Conservation (phyloP, 2,888 invertebrate genomes). For the Monochamus alternatus region DNA sequence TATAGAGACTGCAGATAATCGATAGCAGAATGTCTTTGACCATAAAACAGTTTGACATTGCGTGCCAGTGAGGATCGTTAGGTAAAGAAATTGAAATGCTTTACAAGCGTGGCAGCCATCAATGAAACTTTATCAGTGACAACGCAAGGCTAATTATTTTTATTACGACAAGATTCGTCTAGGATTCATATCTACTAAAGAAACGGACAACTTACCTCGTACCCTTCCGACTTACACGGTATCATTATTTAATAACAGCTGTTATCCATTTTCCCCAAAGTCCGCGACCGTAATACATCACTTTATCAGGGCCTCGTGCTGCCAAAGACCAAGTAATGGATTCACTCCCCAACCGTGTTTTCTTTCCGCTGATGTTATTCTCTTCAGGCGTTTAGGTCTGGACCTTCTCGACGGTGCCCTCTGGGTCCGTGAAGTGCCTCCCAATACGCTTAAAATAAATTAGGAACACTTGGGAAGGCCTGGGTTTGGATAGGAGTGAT, state of each 20-base stretch:
- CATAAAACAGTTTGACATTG: too few species aligned
- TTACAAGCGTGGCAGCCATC: too few species aligned
- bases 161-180: too few species aligned
- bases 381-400: slow-evolving; percentile 1
- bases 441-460: slow-evolving; percentile 9
- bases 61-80: too few species aligned
- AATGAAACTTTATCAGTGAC: too few species aligned
- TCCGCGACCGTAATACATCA: slow-evolving; percentile 7
- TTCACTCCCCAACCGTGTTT: neutral
- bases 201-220: too few species aligned
- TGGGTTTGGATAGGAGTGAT: too few species aligned
- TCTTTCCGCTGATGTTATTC: neutral
- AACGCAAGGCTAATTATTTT: too few species aligned
- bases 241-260: slow-evolving; percentile 13
- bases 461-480: neutral
- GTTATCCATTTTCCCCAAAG: slow-evolving; percentile 2
- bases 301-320: neutral
- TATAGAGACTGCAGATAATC: too few species aligned
- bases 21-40: too few species aligned
- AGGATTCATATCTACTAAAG: too few species aligned
- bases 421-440: neutral
- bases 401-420: neutral
- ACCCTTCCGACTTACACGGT: neutral
- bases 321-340: neutral
- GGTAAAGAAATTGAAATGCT: too few species aligned